phyloP scores from a whole-genome alignment of 1,140 invertebrate genomes.

The Ips nitidus region DNA sequence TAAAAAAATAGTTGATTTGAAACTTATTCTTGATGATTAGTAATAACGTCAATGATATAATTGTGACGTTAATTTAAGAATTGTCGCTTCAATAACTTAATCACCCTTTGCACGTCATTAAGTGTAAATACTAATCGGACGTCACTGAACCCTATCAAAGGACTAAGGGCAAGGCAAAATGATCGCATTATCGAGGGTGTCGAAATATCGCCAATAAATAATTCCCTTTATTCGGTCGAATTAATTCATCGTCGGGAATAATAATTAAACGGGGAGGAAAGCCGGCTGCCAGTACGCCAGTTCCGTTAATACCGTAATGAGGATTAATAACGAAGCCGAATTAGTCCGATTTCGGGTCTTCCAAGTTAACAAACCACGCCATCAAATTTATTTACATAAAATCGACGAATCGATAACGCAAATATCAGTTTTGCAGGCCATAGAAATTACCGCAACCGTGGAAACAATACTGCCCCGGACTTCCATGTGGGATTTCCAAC shows the following conservation, averaged over 20 bases:
- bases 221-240: slow-evolving; percentile 17
- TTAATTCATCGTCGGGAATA: slow-evolving; percentile 15
- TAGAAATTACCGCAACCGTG: neutral
- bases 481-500: slow-evolving; percentile 16
- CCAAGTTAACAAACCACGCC: neutral
- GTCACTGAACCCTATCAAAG: slow-evolving; percentile 7
- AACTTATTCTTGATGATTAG: too few relatives aligned
- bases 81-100: neutral
- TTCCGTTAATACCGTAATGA: neutral
- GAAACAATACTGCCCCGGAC: neutral
- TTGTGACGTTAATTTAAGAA: neutral
- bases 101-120: neutral
- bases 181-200: slow-evolving; percentile 9
- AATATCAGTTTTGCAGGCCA: neutral
- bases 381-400: neutral
- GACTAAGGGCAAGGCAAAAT: slow-evolving; percentile 12
- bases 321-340: slow-evolving; percentile 1
- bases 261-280: slow-evolving; percentile 1
- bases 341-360: neutral
- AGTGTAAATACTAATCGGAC: neutral
- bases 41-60: too few relatives aligned
- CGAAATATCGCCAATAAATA: slow-evolving; percentile 24
- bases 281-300: neutral
- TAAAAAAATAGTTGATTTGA: too few relatives aligned
- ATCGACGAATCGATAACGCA: neutral